A percentile compares a stretch with the other conserved stretches of the same genome.
Evolutionary conservation across 2,113 vertebrate species (phyloP).

Genomic region (Misgurnus anguillicaudatus): DNA sequence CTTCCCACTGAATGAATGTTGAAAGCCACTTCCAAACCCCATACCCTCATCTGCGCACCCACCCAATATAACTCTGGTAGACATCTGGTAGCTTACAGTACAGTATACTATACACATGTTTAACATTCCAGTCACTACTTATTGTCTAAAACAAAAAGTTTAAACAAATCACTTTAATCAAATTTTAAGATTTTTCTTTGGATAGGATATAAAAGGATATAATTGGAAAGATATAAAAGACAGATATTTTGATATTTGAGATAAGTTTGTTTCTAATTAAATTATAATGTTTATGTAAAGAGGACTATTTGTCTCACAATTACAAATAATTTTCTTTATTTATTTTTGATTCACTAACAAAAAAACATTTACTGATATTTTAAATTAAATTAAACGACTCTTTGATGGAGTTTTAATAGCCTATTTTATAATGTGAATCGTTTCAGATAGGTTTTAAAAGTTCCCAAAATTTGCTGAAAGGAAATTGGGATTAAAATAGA

Average conservation of each 20-base stretch:
- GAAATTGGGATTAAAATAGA: neutral
- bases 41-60: conserved; percentile 45
- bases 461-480: neutral
- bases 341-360: neutral
- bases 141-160: too few relatives aligned
- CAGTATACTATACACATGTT: too few relatives aligned
- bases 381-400: neutral
- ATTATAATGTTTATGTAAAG: neutral
- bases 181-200: too few relatives aligned
- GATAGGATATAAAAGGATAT: too few relatives aligned
- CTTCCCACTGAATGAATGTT: conserved; percentile 56
- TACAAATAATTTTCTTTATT: neutral
- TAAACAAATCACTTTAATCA: too few relatives aligned
- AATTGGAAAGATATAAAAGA: too few relatives aligned
- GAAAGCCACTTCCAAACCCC: conserved; percentile 59
- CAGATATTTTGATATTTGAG: too few relatives aligned
- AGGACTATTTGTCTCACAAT: neutral
- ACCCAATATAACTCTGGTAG: neutral
- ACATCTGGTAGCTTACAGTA: too few relatives aligned
- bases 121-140: too few relatives aligned
- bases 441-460: neutral
- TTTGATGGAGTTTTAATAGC: neutral
- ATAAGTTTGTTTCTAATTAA: too few relatives aligned
- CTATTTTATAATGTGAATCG: neutral
- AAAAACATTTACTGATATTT: neutral